Conservation (phyloP, 1,140 invertebrate genomes). For the Cydia fagiglandana region DNA sequence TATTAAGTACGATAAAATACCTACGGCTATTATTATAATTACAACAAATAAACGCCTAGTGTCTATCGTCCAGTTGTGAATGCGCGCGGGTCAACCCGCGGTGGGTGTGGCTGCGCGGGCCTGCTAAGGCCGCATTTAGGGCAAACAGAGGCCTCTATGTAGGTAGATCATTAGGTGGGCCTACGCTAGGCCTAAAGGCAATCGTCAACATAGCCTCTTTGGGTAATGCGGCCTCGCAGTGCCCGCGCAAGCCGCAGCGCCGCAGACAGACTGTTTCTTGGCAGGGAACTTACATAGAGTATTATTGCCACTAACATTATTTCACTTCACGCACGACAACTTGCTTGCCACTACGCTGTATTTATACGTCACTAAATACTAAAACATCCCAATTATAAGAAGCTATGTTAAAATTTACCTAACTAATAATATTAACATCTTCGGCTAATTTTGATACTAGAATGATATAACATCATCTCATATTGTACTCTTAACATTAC, state of each 20-base stretch:
- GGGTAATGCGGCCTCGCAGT: conserved; percentile 33
- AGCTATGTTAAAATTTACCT: conserved; percentile 80
- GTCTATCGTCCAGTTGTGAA: conserved; percentile 68
- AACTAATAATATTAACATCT: conserved; percentile 80
- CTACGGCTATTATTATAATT: conserved; percentile 80
- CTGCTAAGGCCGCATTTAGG: background rate
- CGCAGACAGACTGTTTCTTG: conserved; percentile 42
- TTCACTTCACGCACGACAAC: conserved; percentile 70
- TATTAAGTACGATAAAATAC: conserved; percentile 80
- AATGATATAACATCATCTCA: conserved; percentile 80
- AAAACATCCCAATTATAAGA: conserved; percentile 80
- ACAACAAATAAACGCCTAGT: conserved; percentile 78
- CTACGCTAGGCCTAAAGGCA: background rate
- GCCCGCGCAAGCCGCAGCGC: conserved; percentile 31
- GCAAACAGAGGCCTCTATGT: background rate
- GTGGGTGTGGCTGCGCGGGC: background rate
- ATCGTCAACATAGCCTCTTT: background rate
- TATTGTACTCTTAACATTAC: conserved; percentile 81
- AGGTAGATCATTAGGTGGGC: background rate
- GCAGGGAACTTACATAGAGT: conserved; percentile 73
- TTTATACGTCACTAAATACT: conserved; percentile 76
- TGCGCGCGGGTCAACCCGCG: conserved; percentile 37
- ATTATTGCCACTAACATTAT: conserved; percentile 77
- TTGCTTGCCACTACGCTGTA: conserved; percentile 74
- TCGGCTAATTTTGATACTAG: conserved; percentile 81